Evolutionary conservation across 1,140 invertebrate genomes (phyloP), one percentile per base, ranked within the genome.

Genomic region (Elysia chlorotica): DNA sequence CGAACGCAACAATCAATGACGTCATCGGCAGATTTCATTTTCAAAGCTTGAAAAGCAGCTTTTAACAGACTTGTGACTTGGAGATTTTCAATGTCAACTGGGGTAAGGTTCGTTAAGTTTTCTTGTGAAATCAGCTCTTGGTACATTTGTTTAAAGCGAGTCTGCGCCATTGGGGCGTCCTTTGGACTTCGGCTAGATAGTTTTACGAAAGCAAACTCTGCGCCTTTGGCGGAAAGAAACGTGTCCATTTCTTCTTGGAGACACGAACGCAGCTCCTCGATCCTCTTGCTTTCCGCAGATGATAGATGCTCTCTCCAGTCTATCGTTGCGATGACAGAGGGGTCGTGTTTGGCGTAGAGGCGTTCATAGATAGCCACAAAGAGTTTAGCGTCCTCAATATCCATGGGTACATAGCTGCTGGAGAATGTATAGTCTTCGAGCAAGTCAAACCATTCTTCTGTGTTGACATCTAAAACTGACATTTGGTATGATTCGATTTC

Each of bases 111-210:
- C n/a, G n/a, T n/a, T n/a, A n/a, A n/a, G n/a, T n/a, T n/a, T n/a
- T n/a, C n/a, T n/a, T n/a, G n/a, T n/a, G n/a, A n/a, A n/a, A n/a
- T n/a, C n/a, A n/a, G n/a, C n/a, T n/a, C n/a, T 1, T 23, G 37
- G 57, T 82, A 83, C 23, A 85, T 59, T 5, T 76, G 25, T 73
- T 77, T 77, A 21, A 85, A 80, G 6, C 75, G 73, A 28, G 68
- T 68, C 63, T 81, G 79, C 36, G 76, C 74, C 54, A 85, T 65
- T 0, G 82, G 82, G 2, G 81, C 82, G 65, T 85, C 83, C 73
- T 85, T 85, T 1, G 83, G 78, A 75, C 83, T 85, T 30, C 83
- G 66, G 31, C 76, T 79, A 21, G 83, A 85, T 0, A 79, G 79
- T 77, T 85, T 85, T 17, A 83, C 81, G 74, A 85, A 85, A 21